Evolutionary conservation across 2,888 invertebrate species (phyloP), one percentile per base, ranked within the genome.

Genomic region (Panzeria rudis): DNA sequence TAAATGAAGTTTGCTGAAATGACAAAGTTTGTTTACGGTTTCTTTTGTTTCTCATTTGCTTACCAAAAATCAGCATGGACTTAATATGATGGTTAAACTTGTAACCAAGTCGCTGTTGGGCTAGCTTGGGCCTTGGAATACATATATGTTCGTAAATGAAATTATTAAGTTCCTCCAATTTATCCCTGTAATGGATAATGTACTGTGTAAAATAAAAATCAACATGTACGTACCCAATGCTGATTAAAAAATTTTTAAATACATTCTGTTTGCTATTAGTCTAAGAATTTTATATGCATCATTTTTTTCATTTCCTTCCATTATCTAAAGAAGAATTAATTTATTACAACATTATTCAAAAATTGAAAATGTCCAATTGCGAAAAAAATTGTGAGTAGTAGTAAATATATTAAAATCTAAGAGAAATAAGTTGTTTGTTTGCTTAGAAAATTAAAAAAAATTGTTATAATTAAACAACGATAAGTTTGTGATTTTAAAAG

Each of bases 11-110:
- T 52, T 61, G 84, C 84, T 84, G 84, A 84, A 84, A 84, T 77
- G 80, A 84, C 81, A 84, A 84, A 76, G 71, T 84, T 66, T 72
- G 83, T 79, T 84, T 84, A 84, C 79, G 76, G n/a, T 66, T 81
- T 80, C 25, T 25, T 47, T 84, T 80, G 66, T 72, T 72, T 78
- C 62, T 73, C 32, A 71, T n/a, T 59, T 71, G 76, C 82, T 83
- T 83, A 83, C 82, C 82, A 38, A 71, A 69, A 64, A 50, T 76
- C 76, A 32, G 71, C 71, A 32, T 23, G 20, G 41, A 44, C 20
- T 61, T 69, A 62, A 38, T 41, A 38, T 35, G 47, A 35, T 59
- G 41, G 68, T 29, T 69, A 23, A 50, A 50, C 29, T 59, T 62
- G 41, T 69, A 69, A 68, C 61, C 81, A 61, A 68, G 25, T 59